Conservation (phyloP, 2,888 invertebrate genomes). For the Pseudoips prasinana region DNA sequence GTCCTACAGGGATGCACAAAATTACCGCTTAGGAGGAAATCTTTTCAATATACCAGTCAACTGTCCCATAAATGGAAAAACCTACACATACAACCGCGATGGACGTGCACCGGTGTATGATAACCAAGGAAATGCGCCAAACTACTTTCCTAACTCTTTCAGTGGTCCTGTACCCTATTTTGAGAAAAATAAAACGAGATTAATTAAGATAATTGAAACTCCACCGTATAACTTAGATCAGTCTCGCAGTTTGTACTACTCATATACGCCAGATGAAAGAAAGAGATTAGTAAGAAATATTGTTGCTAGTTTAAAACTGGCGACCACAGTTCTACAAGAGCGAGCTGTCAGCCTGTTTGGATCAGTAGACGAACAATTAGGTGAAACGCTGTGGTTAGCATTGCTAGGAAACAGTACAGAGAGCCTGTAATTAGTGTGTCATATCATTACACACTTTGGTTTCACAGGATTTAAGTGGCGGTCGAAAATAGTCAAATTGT, state of each 20-base stretch:
- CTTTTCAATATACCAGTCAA: slow-evolving; percentile 95
- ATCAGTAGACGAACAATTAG: slow-evolving; percentile 89
- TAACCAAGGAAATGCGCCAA: slow-evolving; percentile 93
- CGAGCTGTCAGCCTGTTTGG: slow-evolving; percentile 89
- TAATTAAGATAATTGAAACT: slow-evolving; percentile 83
- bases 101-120: slow-evolving; percentile 88
- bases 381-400: slow-evolving; percentile 64
- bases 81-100: slow-evolving; percentile 91
- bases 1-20: slow-evolving; percentile 93
- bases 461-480: too few species aligned
- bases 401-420: slow-evolving; percentile 41
- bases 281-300: slow-evolving; percentile 90
- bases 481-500: too few species aligned
- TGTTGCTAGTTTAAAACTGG: slow-evolving; percentile 86
- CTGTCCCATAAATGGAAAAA: slow-evolving; percentile 88
- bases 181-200: slow-evolving; percentile 75
- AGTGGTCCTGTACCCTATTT: slow-evolving; percentile 88
- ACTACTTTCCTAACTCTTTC: slow-evolving; percentile 98
- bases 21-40: slow-evolving; percentile 92
- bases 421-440: too few species aligned
- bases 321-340: slow-evolving; percentile 83
- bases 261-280: slow-evolving; percentile 86
- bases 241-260: slow-evolving; percentile 87
- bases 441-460: too few species aligned
- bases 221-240: slow-evolving; percentile 94